Percentiles rank a stretch among this genome's conserved stretches.
Evolutionary conservation across 2,888 invertebrate genomes (phyloP).

Genomic region (Heliothis peltigera): DNA sequence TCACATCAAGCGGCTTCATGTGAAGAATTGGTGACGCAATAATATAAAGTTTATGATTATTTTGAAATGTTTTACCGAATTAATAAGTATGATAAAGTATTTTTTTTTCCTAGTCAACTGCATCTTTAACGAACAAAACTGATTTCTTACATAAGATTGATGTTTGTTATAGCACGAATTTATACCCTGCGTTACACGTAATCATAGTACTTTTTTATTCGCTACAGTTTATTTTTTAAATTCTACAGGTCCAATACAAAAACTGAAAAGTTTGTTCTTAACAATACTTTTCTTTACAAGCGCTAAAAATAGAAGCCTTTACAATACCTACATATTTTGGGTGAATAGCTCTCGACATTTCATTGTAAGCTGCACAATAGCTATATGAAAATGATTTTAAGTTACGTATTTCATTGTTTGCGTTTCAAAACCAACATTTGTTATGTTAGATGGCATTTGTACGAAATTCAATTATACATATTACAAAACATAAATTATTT

Average conservation of each 20-base stretch:
- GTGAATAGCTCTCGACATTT: constrained; percentile 67
- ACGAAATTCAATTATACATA: constrained; percentile 28
- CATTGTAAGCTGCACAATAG: constrained; percentile 68
- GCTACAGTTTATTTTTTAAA: neutral
- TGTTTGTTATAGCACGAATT: too few relatives aligned
- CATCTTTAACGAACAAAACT: too few relatives aligned
- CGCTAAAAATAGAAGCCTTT: constrained; percentile 55
- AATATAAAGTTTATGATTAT: too few relatives aligned
- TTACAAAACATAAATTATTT: constrained; percentile 5
- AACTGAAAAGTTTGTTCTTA: neutral
- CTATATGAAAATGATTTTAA: constrained; percentile 61
- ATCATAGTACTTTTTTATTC: too few relatives aligned
- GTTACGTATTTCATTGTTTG: constrained; percentile 61
- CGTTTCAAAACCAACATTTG: constrained; percentile 23
- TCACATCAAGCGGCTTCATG: too few relatives aligned
- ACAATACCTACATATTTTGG: constrained; percentile 63
- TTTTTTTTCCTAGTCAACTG: too few relatives aligned
- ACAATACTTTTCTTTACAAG: constrained; percentile 7
- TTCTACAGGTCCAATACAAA: constrained; percentile 29
- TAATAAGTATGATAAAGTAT: too few relatives aligned
- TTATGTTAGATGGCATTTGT: constrained; percentile 19
- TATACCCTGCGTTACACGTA: too few relatives aligned
- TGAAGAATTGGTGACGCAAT: too few relatives aligned
- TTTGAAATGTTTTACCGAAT: too few relatives aligned
- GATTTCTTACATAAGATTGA: too few relatives aligned